phyloP scores from a whole-genome alignment of 2,113 vertebrate genomes.

The Rhagologus leucostigma region DNA sequence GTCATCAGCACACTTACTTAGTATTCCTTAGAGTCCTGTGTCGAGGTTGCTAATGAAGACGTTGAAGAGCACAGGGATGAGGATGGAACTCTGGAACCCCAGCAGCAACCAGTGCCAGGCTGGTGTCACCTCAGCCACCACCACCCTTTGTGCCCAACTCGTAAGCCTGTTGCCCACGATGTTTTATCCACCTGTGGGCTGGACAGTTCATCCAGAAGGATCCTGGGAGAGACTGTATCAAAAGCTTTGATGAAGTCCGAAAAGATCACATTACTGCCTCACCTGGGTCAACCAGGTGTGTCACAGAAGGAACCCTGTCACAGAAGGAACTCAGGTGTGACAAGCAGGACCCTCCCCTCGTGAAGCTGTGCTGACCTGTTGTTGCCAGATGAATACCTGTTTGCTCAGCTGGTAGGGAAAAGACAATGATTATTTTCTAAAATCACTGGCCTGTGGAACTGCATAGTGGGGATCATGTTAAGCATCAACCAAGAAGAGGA shows the following conservation, averaged over 20 bases:
- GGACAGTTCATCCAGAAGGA: not conserved
- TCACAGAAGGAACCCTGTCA: not conserved
- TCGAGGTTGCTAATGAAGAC: not conserved
- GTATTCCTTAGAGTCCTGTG: not conserved
- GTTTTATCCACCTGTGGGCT: not conserved
- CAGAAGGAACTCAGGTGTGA: not conserved
- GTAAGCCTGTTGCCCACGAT: rapidly evolving
- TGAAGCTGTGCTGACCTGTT: not conserved
- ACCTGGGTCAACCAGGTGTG: not conserved
- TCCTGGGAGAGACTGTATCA: not conserved
- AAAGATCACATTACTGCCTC: not conserved
- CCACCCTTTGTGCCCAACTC: not conserved
- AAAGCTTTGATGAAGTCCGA: not conserved
- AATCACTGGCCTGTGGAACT: not conserved
- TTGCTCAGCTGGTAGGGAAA: not conserved
- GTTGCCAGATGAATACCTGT: not conserved
- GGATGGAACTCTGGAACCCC: not conserved
- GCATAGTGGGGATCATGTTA: not conserved
- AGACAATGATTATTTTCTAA: not conserved
- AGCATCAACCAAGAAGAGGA: not conserved
- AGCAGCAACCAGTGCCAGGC: not conserved
- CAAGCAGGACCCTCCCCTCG: not conserved
- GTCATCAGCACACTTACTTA: not conserved
- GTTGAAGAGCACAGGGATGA: not conserved
- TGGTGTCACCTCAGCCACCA: not conserved